Base-by-base conservation (phyloP, 2,797 vertebrate species). In the Pelodytes ibericus region DNA sequence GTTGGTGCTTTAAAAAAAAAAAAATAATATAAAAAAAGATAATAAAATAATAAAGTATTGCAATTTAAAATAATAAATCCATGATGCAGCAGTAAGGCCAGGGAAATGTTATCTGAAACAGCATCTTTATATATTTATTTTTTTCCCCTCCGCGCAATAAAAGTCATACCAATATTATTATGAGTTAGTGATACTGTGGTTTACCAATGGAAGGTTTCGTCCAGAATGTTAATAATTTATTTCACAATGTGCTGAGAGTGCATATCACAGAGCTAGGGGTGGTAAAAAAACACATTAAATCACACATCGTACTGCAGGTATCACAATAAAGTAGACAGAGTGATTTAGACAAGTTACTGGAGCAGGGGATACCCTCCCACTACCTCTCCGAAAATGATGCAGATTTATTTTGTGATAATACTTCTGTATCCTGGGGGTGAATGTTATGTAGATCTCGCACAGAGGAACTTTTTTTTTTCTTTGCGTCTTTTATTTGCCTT, bases 221-320 rank as follows among this genome's bases (percentile, higher is more conserved):
- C 6, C 16, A 20, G n/a, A 27, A 5, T 25, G 51, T 74, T 74
- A 74, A 74, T 74, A 74, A 74, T 74, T 66, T 67, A 74, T 67
- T 59, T 67, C 53, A 58, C 53, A 67, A 74, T 64, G 72, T 74
- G 51, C 72, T 44, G 70, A 5, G 4, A 72, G 41, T 10, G 20
- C 57, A 47, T 26, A 22, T 27, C 62, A 36, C 60, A 73, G 26
- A 39, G 71, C 20, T 15, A 29, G 49, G 61, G 62, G 22, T 9
- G 10, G 30, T 36, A 20, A n/a, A 66, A 59, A 58, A 27, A 3
- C 36, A 22, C 63, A 59, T 31, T 74, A 74, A 74, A 74, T 66
- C 72, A 74, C 27, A 74, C n/a, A 15, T 47, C 47, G 49, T 36
- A 30, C 13, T 4, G 49, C 49, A 53, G 49, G 49, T 53, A 53